These are phyloP conservation scores for Hemiprocne comata DNA, from an alignment of 2,113 vertebrate genomes.

Conservation along the genomic window DNA sequence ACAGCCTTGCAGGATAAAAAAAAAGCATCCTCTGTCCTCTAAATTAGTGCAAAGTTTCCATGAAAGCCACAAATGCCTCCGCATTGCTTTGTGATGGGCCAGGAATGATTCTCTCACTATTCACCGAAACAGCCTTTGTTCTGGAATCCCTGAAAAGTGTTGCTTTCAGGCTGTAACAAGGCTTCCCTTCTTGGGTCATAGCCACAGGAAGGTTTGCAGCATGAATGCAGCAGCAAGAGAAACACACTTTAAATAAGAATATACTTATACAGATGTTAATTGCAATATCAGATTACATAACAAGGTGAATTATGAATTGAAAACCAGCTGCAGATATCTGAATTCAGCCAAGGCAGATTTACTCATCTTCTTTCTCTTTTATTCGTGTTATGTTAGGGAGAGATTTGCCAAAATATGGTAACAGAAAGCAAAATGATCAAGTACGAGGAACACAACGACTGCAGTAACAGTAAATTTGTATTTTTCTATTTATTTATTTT, in stretches of 20 bases:
- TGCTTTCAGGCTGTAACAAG: background rate
- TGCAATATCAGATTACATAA: background rate
- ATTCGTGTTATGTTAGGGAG: background rate
- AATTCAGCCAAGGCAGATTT: background rate
- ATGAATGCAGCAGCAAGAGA: background rate
- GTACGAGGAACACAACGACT: background rate
- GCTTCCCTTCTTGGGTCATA: background rate
- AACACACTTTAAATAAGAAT: background rate
- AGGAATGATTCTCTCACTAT: background rate
- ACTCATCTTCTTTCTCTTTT: rapidly evolving
- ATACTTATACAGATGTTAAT: background rate
- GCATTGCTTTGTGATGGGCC: background rate
- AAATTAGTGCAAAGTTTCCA: rapidly evolving
- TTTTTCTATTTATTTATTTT: background rate
- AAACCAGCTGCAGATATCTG: background rate
- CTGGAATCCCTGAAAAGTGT: background rate
- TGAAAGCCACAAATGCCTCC: background rate
- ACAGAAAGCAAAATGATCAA: background rate
- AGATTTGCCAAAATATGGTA: background rate
- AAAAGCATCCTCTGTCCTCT: background rate
- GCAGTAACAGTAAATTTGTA: background rate
- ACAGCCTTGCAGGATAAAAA: background rate
- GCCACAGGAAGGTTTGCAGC: background rate
- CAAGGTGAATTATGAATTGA: background rate
- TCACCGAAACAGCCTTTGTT: background rate